A percentile compares a stretch with the other conserved stretches of the same genome.
Conservation (phyloP, 2,797 vertebrate genomes). For the Triplophysa bombifrons region DNA sequence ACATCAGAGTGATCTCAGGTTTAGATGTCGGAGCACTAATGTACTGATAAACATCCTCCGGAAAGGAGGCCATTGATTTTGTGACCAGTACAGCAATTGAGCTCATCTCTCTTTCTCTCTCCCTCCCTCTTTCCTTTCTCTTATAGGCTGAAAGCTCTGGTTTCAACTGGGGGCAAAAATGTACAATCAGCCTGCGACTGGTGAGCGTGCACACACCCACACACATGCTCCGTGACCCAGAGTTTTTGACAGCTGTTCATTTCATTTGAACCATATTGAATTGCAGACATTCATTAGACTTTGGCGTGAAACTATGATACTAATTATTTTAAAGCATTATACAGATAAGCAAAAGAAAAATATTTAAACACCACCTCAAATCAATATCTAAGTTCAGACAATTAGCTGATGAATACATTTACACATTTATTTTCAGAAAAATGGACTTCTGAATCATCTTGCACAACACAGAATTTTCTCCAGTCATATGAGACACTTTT, state of each 20-base stretch:
- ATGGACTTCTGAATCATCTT: neutral
- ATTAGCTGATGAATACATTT: neutral
- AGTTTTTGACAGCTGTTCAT: conserved; percentile 15
- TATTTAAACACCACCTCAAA: neutral
- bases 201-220: conserved; percentile 74
- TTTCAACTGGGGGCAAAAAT: conserved; percentile 94
- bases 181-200: conserved; percentile 98
- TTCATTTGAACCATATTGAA: neutral
- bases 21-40: conserved; percentile 41
- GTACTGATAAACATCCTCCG: conserved; percentile 64
- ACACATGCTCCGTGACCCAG: conserved; percentile 1
- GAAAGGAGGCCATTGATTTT: conserved; percentile 73
- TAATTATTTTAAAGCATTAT: neutral
- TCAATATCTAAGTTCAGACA: neutral
- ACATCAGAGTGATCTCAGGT: conserved; percentile 17
- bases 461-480: neutral
- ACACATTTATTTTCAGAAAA: neutral
- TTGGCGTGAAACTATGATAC: conserved; percentile 3
- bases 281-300: neutral
- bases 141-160: conserved; percentile 92
- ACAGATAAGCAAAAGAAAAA: neutral
- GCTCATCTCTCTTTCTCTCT: conserved; percentile 59
- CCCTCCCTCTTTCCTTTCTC: conserved; percentile 54
- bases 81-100: conserved; percentile 58
- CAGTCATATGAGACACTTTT: neutral